Evolutionary conservation across 2,113 vertebrate genomes (phyloP).

Genomic region (Phalacrocorax carbo): DNA sequence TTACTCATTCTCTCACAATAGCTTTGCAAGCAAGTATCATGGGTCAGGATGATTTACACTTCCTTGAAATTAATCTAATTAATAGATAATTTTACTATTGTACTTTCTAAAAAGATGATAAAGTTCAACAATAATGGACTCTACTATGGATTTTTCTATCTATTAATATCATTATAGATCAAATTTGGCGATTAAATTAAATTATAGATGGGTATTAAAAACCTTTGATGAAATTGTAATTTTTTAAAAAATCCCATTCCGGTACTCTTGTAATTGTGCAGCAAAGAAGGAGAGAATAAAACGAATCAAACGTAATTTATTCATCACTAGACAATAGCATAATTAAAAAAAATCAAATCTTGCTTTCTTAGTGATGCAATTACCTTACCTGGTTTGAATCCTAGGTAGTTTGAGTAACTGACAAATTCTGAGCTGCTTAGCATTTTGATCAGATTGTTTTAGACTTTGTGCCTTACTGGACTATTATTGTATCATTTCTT

Average conservation of each 20-base stretch:
- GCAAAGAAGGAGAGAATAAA: slow-evolving; percentile 42
- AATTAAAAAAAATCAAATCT: slow-evolving; percentile 38
- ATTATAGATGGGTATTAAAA: slow-evolving; percentile 51
- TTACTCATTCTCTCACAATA: slow-evolving; percentile 55
- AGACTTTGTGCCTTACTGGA: neutral
- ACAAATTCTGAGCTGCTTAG: neutral
- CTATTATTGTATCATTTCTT: neutral
- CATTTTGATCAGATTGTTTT: neutral
- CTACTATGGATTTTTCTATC: slow-evolving; percentile 58
- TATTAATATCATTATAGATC: slow-evolving; percentile 54
- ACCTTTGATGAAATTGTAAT: slow-evolving; percentile 44
- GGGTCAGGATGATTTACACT: slow-evolving; percentile 60
- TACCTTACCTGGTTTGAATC: neutral
- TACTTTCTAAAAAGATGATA: slow-evolving; percentile 47
- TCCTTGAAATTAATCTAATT: slow-evolving; percentile 66
- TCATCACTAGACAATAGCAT: slow-evolving; percentile 38
- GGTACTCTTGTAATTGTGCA: slow-evolving; percentile 25
- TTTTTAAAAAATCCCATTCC: slow-evolving; percentile 38
- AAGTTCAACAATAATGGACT: slow-evolving; percentile 62
- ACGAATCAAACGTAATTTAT: slow-evolving; percentile 49
- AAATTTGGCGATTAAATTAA: slow-evolving; percentile 41
- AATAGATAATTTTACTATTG: slow-evolving; percentile 59
- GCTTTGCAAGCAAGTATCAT: slow-evolving; percentile 43
- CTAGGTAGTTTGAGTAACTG: neutral
- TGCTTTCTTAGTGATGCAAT: neutral